Evolutionary conservation across 2,888 invertebrate species (phyloP), one percentile per base, ranked within the genome.

Genomic region (Agrochola circellaris): DNA sequence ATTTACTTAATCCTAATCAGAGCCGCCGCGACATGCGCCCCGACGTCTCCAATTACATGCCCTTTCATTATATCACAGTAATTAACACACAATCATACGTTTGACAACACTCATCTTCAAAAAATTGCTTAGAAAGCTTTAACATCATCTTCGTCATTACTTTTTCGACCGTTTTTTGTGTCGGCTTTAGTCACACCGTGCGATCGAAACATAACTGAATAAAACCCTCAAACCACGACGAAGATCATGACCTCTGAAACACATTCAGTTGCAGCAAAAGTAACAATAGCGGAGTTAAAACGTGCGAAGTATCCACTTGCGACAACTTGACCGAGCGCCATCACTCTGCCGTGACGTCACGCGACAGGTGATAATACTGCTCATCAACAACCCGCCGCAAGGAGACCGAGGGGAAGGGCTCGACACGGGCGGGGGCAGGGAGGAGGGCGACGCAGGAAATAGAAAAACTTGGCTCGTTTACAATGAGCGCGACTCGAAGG

Each of bases 391-490:
- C 79, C 61, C 65, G 54, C 75, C 70, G 80, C 77, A 58, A 76
- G 56, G 71, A 54, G 72, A 11, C 67, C 34, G 64, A 15, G 38
- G 73, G 23, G n/a, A 38, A 58, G 45, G 45, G 34, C n/a, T 38
- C n/a, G 15, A 15, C 17, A 13, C 8, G 7, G 5, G 4, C 9
- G 30, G 20, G 56, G 45, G 26, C 51, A 51, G 8, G 11, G 4
- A 58, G 74, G 48, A 26, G 66, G 67, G 51, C 38, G 71, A 73
- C 81, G 84, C 81, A 91, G 93, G 91, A 93, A 93, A 93, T 93
- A 93, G 93, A 93, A 93, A 93, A 93, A 93, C 91, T 93, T 93
- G 86, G 90, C 89, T 93, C 93, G 90, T 93, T 93, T 92, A 90
- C 91, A 92, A 91, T 90, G 90, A 91, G 88, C 86, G 82, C 79